Evolutionary conservation across 2,888 invertebrate species (phyloP).

Genomic region (Epirrhoe tristata): DNA sequence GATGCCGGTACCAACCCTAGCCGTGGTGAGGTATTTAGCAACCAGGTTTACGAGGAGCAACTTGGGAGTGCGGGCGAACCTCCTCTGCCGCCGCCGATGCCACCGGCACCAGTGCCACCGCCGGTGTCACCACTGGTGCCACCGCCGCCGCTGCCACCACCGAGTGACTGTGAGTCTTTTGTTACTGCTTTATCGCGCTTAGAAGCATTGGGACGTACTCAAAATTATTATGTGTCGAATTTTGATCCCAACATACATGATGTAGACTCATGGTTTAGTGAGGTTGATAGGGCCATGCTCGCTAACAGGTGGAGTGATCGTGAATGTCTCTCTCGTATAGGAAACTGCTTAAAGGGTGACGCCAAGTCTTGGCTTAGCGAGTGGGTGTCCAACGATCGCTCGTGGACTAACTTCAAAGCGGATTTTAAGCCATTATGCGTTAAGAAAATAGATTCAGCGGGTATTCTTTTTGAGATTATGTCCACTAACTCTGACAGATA

Average conservation of each 20-base stretch:
- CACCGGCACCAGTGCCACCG: no score
- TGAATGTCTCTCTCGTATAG: conserved; percentile 21
- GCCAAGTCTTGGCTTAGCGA: conserved; percentile 32
- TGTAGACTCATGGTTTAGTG: conserved; percentile 31
- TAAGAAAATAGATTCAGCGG: conserved; percentile 20
- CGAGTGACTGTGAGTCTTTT: no score
- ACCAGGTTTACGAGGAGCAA: no score
- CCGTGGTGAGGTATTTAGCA: no score
- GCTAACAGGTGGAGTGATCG: conserved; percentile 6
- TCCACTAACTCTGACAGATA: conserved; percentile 30
- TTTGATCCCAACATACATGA: conserved; percentile 33
- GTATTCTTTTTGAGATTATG: conserved; percentile 32
- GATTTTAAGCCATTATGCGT: conserved; percentile 30
- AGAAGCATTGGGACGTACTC: background rate
- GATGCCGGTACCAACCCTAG: no score
- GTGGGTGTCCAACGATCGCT: conserved; percentile 32
- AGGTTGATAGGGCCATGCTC: conserved; percentile 30
- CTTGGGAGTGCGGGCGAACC: no score
- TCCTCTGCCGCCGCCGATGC: no score
- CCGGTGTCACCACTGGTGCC: no score
- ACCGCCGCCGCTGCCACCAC: no score
- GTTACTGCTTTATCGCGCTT: no score
- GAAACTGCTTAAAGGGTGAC: conserved; percentile 31
- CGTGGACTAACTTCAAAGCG: conserved; percentile 32
- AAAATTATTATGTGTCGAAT: conserved; percentile 18